Evolutionary conservation across 2,797 vertebrate species (phyloP), one percentile per base, ranked within the genome.

Genomic region (Picus viridis): DNA sequence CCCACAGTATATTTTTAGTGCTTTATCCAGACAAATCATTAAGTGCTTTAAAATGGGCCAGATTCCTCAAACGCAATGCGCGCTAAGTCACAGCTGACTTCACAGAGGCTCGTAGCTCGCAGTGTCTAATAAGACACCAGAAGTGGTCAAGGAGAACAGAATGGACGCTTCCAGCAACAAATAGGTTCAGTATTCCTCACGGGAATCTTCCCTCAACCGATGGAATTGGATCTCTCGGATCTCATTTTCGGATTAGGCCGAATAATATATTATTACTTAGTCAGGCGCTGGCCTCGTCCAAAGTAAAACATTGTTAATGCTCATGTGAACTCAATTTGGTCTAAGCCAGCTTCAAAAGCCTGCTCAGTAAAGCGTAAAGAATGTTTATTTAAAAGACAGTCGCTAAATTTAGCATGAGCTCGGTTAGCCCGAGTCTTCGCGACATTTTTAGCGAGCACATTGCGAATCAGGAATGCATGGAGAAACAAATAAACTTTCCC

Each of bases 401-500:
- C 77, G 97, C 98, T 99, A 98, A 98, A 98, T 98, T 98, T 98
- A 99, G 98, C 95, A 92, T 93, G 91, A 96, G 96, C 95, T 97
- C 67, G 96, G 95, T 98, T 97, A 96, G 97, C 97, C 90, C 94
- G 95, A 97, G 97, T 95, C 97, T 96, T 63, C 85, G 92, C 45
- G 95, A 97, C 96, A 94, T 98, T 97, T 98, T 98, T 96, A 97
- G 97, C 97, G 98, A 98, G 97, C 96, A 97, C 97, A 94, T 95
- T 98, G 98, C 98, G 90, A 98, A 99, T 98, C 98, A 98, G 98
- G 99, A 99, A 99, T 99, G 99, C 98, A 98, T 95, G 97, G 98
- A 98, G 98, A 98, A 99, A 99, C 98, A 99, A 99, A 99, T 98
- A 99, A 98, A 99, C 98, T 97, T 98, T 98, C 98, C 98, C 98